phyloP scores from a whole-genome alignment of 2,113 vertebrate genomes.

The Podarcis muralis region DNA sequence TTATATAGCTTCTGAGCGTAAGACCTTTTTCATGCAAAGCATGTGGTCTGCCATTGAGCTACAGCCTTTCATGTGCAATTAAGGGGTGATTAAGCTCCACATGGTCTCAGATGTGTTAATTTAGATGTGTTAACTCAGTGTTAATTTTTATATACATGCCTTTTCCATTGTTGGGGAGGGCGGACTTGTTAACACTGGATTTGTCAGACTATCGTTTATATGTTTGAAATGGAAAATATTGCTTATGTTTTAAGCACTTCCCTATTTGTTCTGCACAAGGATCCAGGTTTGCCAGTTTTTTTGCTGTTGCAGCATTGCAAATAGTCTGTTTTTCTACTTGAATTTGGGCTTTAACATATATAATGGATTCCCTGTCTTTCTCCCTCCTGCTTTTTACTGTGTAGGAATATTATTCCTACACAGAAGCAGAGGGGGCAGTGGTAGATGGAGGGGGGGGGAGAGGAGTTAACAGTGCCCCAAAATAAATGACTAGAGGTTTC shows the following conservation, averaged over 20 bases:
- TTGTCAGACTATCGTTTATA: neutral
- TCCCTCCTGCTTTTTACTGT: neutral
- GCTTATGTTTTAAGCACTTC: neutral
- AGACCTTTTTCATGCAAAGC: neutral
- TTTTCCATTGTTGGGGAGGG: no score
- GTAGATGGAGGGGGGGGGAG: neutral
- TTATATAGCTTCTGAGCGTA: neutral
- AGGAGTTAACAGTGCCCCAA: neutral
- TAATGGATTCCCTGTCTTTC: neutral
- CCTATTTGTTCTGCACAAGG: neutral
- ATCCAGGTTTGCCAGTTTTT: neutral
- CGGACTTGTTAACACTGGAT: neutral
- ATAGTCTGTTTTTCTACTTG: neutral
- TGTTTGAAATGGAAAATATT: neutral
- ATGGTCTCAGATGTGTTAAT: neutral
- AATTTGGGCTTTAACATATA: neutral
- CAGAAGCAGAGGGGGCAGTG: accelerated
- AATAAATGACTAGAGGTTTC: conserved; percentile 14
- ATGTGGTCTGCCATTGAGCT: neutral
- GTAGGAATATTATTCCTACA: neutral
- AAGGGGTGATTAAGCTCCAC: neutral
- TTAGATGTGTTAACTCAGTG: no score
- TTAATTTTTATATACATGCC: neutral
- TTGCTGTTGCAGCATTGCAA: neutral
- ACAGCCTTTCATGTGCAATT: neutral